phyloP scores from a whole-genome alignment of 2,888 invertebrate genomes.

The Marronus borbonicus region DNA sequence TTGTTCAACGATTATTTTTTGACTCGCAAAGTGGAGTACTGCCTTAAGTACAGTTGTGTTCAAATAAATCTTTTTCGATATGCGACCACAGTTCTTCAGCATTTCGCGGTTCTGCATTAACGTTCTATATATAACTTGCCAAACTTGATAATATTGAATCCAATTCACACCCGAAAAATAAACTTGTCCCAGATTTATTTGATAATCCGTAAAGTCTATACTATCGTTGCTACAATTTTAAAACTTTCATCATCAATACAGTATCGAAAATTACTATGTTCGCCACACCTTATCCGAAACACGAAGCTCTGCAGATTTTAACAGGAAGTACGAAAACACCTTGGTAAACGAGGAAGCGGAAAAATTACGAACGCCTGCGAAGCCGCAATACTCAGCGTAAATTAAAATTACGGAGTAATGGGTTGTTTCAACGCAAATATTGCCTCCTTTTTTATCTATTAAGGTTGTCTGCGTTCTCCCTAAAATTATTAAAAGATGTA shows the following conservation, averaged over 20 bases:
- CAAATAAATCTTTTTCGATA: too few relatives aligned
- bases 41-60: too few relatives aligned
- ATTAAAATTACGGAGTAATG: constrained; percentile 17
- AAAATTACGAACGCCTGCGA: constrained; percentile 10
- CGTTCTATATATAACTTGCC: too few relatives aligned
- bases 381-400: constrained; percentile 21
- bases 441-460: constrained; percentile 16
- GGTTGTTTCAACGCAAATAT: constrained; percentile 22
- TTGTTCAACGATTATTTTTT: too few relatives aligned
- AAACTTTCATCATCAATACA: not conserved
- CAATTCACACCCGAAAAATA: too few relatives aligned
- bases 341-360: not conserved
- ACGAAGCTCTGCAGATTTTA: not conserved
- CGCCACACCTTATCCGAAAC: not conserved
- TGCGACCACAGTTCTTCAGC: too few relatives aligned
- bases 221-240: too few relatives aligned
- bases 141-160: too few relatives aligned
- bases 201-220: too few relatives aligned
- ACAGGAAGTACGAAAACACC: not conserved
- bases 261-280: not conserved
- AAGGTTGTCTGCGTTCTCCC: not conserved
- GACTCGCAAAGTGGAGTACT: too few relatives aligned
- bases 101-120: too few relatives aligned
- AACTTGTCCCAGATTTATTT: too few relatives aligned
- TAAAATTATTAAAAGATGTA: constrained; percentile 32